phyloP scores from a whole-genome alignment of 2,797 vertebrate species.

The Tenualosa thibaudeaui region DNA sequence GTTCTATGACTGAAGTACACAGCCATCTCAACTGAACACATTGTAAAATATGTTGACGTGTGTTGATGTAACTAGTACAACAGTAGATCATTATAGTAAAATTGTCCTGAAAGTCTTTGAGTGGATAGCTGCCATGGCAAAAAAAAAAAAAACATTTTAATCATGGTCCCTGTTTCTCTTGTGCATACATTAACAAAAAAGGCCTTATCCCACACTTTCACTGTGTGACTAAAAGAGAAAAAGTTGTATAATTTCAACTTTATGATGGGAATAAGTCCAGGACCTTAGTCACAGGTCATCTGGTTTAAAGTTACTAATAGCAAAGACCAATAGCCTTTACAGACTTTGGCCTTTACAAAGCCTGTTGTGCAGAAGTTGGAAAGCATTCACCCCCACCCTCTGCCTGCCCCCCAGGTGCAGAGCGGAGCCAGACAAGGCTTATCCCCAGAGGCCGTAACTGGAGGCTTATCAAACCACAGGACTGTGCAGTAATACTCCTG shows the following conservation, averaged over 20 bases:
- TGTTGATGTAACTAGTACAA: no score
- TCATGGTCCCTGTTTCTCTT: slow-evolving; percentile 46
- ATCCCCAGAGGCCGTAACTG: slow-evolving; percentile 76
- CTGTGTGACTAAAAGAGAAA: slow-evolving; percentile 65
- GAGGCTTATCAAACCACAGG: slow-evolving; percentile 77
- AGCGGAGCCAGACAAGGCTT: slow-evolving; percentile 67
- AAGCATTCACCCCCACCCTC: slow-evolving; percentile 55
- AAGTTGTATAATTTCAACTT: slow-evolving; percentile 65
- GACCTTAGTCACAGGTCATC: slow-evolving; percentile 78
- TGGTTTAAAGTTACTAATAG: slow-evolving; percentile 81
- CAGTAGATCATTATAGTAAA: not conserved
- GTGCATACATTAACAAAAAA: slow-evolving; percentile 62
- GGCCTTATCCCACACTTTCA: slow-evolving; percentile 55
- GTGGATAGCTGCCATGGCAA: slow-evolving; percentile 25
- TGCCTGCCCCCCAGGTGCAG: slow-evolving; percentile 64
- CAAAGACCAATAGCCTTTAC: slow-evolving; percentile 73
- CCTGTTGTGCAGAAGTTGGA: slow-evolving; percentile 72
- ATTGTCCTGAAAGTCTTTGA: not conserved
- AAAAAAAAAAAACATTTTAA: slow-evolving; percentile 44
- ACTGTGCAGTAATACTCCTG: slow-evolving; percentile 83
- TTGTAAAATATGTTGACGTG: no score
- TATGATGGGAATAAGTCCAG: slow-evolving; percentile 77
- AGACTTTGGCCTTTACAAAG: slow-evolving; percentile 74
- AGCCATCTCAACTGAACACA: no score
- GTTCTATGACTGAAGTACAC: no score